These are phyloP conservation scores for Neelides folsomi DNA, from an alignment of 2,888 invertebrate species.

Conservation along the genomic window DNA sequence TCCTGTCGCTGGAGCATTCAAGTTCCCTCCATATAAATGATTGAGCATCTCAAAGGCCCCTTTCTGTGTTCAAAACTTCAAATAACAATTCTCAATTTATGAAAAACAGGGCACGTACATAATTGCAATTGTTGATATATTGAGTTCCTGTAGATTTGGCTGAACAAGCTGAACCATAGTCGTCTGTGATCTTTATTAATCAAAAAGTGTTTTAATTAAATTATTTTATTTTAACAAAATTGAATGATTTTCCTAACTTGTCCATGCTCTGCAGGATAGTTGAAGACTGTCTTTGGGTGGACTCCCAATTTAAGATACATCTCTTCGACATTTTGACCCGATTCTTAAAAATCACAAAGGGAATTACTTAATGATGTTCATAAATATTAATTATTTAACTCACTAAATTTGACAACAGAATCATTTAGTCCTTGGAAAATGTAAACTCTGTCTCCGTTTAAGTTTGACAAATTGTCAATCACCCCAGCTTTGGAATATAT, in stretches of 20 bases:
- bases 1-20: constrained; percentile 20
- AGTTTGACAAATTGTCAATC: constrained; percentile 35
- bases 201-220: not conserved
- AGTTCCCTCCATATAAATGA: constrained; percentile 32
- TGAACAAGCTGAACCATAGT: constrained; percentile 33
- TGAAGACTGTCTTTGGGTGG: constrained; percentile 13
- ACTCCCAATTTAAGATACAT: constrained; percentile 26
- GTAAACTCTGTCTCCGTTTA: constrained; percentile 35
- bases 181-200: constrained; percentile 31
- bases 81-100: no score
- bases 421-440: constrained; percentile 36
- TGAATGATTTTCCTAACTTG: constrained; percentile 14
- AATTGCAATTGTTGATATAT: constrained; percentile 35
- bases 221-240: not conserved
- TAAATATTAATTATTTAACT: not conserved
- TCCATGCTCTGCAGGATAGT: constrained; percentile 19
- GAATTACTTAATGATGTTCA: no score
- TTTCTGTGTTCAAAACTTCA: constrained; percentile 11
- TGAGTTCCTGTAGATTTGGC: constrained; percentile 13
- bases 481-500: constrained; percentile 26
- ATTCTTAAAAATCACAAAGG: constrained; percentile 11
- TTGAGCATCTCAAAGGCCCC: constrained; percentile 35
- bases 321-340: constrained; percentile 18
- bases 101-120: no score
- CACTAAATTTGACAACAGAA: constrained; percentile 33